phyloP scores from a whole-genome alignment of 2,888 invertebrate genomes.

The Stenodema calcarata region DNA sequence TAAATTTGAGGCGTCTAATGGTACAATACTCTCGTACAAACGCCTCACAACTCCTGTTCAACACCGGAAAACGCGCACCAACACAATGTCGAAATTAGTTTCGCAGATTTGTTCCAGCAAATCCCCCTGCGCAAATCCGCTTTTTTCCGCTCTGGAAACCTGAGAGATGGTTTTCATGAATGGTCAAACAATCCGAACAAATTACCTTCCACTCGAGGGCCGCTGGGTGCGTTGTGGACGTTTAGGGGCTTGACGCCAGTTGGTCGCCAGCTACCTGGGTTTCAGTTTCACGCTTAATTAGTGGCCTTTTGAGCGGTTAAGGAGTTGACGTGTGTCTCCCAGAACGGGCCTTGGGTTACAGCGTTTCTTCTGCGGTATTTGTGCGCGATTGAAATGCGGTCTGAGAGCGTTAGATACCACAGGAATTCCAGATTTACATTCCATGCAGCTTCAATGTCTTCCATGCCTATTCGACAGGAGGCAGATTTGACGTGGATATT shows the following conservation, averaged over 20 bases:
- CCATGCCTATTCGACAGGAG: no score
- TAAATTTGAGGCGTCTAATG: no score
- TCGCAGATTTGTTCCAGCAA: background rate
- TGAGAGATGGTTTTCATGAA: background rate
- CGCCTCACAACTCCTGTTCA: no score
- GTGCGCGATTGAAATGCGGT: no score
- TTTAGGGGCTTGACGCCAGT: constrained; percentile 16
- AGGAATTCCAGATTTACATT: no score
- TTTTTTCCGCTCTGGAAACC: background rate
- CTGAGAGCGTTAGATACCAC: no score
- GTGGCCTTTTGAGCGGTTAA: background rate
- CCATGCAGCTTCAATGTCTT: no score
- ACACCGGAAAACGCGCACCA: background rate
- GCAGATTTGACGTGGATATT: no score
- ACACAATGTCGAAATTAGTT: background rate
- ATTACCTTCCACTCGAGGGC: background rate
- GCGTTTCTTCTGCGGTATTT: background rate
- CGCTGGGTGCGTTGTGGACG: background rate
- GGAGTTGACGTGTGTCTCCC: background rate
- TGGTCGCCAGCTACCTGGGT: constrained; percentile 27
- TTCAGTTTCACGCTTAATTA: constrained; percentile 37
- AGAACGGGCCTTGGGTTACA: background rate
- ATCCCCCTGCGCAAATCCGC: background rate
- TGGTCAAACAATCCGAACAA: constrained; percentile 15
- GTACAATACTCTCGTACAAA: no score